A percentile compares a stretch with the other conserved stretches of the same genome.
Evolutionary conservation across 2,113 vertebrate species (phyloP).

Genomic region (Rhadina sibilatrix): DNA sequence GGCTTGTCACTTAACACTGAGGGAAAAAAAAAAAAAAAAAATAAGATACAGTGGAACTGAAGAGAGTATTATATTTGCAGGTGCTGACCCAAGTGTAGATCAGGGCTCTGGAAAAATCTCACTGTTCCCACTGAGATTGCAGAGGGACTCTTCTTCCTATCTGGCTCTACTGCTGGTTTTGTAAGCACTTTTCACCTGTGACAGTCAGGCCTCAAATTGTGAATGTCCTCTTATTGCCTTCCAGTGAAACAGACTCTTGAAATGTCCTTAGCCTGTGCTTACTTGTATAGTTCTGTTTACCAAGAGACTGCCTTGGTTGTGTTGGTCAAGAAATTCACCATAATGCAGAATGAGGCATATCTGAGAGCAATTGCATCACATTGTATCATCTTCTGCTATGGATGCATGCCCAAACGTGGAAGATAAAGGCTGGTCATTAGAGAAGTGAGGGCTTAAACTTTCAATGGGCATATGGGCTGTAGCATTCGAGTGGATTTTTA

Average conservation of each 20-base stretch:
- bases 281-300: slow-evolving; percentile 34
- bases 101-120: neutral
- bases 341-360: slow-evolving; percentile 31
- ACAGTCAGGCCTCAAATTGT: slow-evolving; percentile 51
- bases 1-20: neutral
- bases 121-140: neutral
- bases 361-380: slow-evolving; percentile 38
- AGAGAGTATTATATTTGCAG: neutral
- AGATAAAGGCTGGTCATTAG: slow-evolving; percentile 46
- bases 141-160: slow-evolving; percentile 36
- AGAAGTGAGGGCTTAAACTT: slow-evolving; percentile 48
- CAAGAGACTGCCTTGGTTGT: slow-evolving; percentile 20
- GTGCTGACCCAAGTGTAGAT: neutral
- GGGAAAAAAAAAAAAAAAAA: neutral
- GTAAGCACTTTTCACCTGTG: slow-evolving; percentile 43
- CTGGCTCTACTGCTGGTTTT: slow-evolving; percentile 47
- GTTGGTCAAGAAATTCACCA: slow-evolving; percentile 12
- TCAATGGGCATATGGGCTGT: slow-evolving; percentile 9
- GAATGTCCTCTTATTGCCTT: slow-evolving; percentile 55
- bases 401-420: neutral
- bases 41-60: neutral
- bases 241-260: slow-evolving; percentile 49
- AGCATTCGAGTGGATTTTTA: slow-evolving; percentile 53
- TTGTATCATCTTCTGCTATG: slow-evolving; percentile 36
- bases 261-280: slow-evolving; percentile 27